These are phyloP conservation scores for Amblyjoppa fuscipennis DNA, from an alignment of 2,888 invertebrate species.

Conservation along the genomic window DNA sequence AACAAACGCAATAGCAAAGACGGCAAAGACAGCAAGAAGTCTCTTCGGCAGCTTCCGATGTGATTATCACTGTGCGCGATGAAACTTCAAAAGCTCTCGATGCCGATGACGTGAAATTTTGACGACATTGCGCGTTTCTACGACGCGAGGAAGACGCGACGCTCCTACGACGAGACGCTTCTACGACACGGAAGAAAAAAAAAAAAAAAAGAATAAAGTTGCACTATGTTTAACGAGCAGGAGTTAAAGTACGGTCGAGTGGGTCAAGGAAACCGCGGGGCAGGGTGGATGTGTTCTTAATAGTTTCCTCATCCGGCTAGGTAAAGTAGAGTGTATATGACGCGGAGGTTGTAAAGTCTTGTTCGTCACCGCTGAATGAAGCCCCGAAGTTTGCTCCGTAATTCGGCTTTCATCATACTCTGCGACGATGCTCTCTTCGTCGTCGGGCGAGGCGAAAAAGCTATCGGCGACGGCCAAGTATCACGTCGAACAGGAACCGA, in stretches of 20 bases:
- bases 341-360: slow-evolving; percentile 9
- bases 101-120: not conserved
- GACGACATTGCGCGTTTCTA: too few species aligned
- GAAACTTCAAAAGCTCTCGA: slow-evolving; percentile 2
- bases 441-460: slow-evolving; percentile 7
- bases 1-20: not conserved
- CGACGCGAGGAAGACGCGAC: too few species aligned
- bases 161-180: not conserved
- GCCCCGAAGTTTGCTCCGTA: slow-evolving; percentile 18
- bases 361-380: not conserved
- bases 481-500: not conserved
- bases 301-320: slow-evolving; percentile 18
- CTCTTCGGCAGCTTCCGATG: not conserved
- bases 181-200: not conserved
- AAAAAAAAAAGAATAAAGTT: slow-evolving; percentile 5
- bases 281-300: slow-evolving; percentile 25
- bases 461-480: slow-evolving; percentile 6
- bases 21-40: not conserved
- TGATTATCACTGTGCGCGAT: not conserved
- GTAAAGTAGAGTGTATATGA: slow-evolving; percentile 21
- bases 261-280: slow-evolving; percentile 1
- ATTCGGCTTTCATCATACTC: not conserved
- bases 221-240: slow-evolving; percentile 1
- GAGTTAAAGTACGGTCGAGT: slow-evolving; percentile 14
- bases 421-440: slow-evolving; percentile 18